These are phyloP conservation scores for Apodemus agrarius DNA, from an alignment of 2,797 vertebrate species.

Conservation along the genomic window DNA sequence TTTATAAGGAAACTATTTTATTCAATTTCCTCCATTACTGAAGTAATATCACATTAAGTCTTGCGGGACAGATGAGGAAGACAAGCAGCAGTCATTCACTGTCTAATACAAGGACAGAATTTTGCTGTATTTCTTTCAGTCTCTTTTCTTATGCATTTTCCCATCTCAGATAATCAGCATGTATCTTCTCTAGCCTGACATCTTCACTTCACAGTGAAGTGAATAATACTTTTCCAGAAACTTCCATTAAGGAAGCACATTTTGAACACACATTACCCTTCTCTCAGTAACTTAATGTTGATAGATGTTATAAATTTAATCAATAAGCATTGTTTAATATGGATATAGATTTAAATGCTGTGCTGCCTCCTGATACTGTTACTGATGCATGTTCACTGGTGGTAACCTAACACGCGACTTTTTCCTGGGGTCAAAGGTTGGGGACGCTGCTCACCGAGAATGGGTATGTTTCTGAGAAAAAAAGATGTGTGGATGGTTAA, in stretches of 20 bases:
- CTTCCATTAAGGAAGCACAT: constrained; percentile 36
- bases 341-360: background rate
- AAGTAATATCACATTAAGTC: constrained; percentile 29
- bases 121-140: constrained; percentile 4
- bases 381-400: background rate
- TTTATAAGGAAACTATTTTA: constrained; percentile 42
- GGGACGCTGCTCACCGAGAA: background rate
- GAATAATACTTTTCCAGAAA: constrained; percentile 15
- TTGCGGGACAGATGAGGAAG: constrained; percentile 23
- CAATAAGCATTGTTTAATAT: background rate
- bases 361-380: background rate
- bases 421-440: constrained; percentile 9
- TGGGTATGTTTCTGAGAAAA: constrained; percentile 19
- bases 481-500: background rate
- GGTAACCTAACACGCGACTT: background rate
- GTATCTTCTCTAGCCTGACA: background rate
- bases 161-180: background rate
- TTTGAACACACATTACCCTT: background rate
- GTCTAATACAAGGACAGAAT: background rate
- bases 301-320: constrained; percentile 35
- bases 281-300: background rate
- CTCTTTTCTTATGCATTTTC: background rate
- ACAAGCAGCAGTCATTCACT: background rate
- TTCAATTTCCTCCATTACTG: constrained; percentile 27
- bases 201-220: background rate